phyloP scores from a whole-genome alignment of 2,113 vertebrate species.

The Hirundichthys speculiger region DNA sequence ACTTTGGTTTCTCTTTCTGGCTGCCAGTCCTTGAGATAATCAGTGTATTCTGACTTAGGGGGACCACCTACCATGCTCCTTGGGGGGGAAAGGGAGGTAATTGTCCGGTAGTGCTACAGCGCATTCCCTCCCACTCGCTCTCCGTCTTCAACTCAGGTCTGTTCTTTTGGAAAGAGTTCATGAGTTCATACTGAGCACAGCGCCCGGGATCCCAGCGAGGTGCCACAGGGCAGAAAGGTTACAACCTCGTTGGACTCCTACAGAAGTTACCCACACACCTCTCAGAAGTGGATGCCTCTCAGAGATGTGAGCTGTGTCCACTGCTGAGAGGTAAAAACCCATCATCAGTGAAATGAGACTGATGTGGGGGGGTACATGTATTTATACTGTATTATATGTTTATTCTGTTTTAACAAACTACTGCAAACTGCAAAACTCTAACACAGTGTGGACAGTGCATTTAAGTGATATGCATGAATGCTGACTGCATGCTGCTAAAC shows the following conservation, averaged over 20 bases:
- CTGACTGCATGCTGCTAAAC: too few species aligned
- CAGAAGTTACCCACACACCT: conserved; percentile 46
- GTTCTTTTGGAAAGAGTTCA: conserved; percentile 41
- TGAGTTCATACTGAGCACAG: conserved; percentile 54
- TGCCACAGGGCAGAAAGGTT: conserved; percentile 67
- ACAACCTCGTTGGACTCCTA: conserved; percentile 64
- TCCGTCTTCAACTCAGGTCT: conserved; percentile 20
- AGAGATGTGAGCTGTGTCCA: neutral
- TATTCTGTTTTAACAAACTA: neutral
- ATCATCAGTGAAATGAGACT: neutral
- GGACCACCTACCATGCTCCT: conserved; percentile 65
- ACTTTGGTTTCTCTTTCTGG: conserved; percentile 13
- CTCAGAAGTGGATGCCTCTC: conserved; percentile 6
- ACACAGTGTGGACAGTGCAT: too few species aligned
- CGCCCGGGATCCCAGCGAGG: conserved; percentile 56
- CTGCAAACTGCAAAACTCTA: neutral
- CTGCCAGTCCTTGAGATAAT: conserved; percentile 29
- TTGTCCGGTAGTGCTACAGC: conserved; percentile 59
- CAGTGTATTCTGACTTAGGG: conserved; percentile 42
- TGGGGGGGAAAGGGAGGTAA: conserved; percentile 53
- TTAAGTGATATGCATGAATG: too few species aligned
- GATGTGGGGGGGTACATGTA: neutral
- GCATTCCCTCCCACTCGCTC: conserved; percentile 46
- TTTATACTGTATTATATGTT: too few species aligned
- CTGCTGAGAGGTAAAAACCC: too few species aligned